Evolutionary conservation across 1,140 invertebrate genomes (phyloP), one percentile per base, ranked within the genome.

Genomic region (Plutomurus gul): DNA sequence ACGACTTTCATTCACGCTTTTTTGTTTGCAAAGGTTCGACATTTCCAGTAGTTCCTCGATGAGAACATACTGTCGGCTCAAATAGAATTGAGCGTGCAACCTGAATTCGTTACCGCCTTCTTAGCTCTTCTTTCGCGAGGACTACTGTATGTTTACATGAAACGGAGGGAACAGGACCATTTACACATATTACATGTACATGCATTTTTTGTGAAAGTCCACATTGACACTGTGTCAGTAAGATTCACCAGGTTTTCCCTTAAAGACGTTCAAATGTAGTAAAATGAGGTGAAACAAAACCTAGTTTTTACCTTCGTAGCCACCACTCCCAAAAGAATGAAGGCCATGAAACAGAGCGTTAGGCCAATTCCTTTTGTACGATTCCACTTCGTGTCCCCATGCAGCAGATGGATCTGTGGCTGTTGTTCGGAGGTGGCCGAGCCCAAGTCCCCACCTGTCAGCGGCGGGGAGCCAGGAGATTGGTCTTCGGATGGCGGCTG

Each of bases 311-410:
- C n/a, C n/a, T 82, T 82, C 3, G 78, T 79, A 37, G 40, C 74
- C 33, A 82, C 79, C 16, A 77, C 77, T 10, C 77, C 22, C 18
- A 83, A 49, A 22, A 83, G 70, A 27, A 83, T 79, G 49, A 83
- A 83, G 40, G 79, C 79, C 47, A 81, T 72, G 77, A 83, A 83
- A 36, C 82, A 83, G 4, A 83, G 75, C 5, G 74, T 76, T 13
- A 83, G 75, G 13, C 82, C 82, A 22, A 83, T 39, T 27, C 74
- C 11, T 65, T 83, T 83, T 37, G 79, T 79, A 6, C 81, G 73
- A 1, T 39, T 60, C 80, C 80, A 81, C 27, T 65, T 56, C 7
- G 80, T 76, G 56, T 81, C 80, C 8, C 70, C 56, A n/a, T 65
- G 56, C 30, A 65, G 56, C n/a, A 65, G 22, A 33, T 65, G 56